phyloP scores from a whole-genome alignment of 1,140 invertebrate genomes.

The Argopecten irradians region DNA sequence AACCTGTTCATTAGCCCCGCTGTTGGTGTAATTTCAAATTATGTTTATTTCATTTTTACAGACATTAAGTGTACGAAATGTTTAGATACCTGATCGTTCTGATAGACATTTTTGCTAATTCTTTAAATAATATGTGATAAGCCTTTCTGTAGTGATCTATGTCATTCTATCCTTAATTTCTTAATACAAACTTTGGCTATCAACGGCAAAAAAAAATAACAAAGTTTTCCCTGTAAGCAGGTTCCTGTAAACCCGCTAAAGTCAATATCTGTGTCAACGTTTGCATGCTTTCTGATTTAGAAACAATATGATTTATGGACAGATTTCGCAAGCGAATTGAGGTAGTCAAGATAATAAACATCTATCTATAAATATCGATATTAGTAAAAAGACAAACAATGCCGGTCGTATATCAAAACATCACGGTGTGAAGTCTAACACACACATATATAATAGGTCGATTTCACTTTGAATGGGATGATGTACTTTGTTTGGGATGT shows the following conservation, averaged over 20 bases:
- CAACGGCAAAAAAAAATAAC: neutral
- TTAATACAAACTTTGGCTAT: too few species aligned
- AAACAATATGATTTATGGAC: neutral
- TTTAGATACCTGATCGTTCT: too few species aligned
- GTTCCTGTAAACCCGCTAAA: too few species aligned
- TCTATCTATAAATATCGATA: neutral
- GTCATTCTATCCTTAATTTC: too few species aligned
- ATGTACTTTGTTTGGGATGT: constrained; percentile 10
- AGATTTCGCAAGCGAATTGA: neutral
- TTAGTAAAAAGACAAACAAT: neutral
- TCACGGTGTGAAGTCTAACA: neutral
- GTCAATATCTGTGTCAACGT: neutral
- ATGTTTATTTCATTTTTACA: neutral
- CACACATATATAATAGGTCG: neutral
- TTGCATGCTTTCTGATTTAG: neutral
- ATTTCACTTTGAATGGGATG: neutral
- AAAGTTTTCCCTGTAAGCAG: neutral
- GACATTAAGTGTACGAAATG: neutral
- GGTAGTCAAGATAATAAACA: neutral
- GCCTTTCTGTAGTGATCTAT: neutral
- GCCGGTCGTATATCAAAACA: too few species aligned
- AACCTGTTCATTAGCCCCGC: neutral
- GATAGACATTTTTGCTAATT: neutral
- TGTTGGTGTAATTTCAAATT: neutral
- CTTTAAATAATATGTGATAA: neutral